Conservation (phyloP, 2,888 invertebrate species). For the Xylota segnis region DNA sequence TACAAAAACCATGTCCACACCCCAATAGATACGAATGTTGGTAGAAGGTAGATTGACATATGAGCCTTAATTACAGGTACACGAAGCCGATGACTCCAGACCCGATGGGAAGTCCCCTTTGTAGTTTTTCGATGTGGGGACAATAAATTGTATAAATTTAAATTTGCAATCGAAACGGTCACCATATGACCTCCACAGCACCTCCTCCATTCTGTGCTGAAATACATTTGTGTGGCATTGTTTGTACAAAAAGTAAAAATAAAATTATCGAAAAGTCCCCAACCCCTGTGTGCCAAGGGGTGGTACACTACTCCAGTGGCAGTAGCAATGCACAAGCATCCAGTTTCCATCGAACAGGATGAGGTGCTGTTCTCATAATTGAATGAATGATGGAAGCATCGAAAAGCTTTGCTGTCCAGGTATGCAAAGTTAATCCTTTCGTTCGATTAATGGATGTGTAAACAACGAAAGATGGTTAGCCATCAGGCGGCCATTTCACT, state of each 20-base stretch:
- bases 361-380: constrained; percentile 63
- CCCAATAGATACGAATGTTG: constrained; percentile 10
- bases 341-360: neutral
- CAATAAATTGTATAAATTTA: constrained; percentile 73
- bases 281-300: neutral
- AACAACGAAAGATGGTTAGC: constrained; percentile 78
- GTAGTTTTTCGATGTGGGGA: constrained; percentile 49
- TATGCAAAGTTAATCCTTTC: constrained; percentile 78
- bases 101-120: constrained; percentile 47
- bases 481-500: constrained; percentile 47
- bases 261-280: constrained; percentile 11
- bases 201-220: constrained; percentile 8
- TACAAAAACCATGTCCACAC: constrained; percentile 1
- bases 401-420: constrained; percentile 65
- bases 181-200: constrained; percentile 49
- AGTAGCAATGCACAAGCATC: neutral
- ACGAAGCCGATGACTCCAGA: constrained; percentile 33
- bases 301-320: no score
- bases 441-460: constrained; percentile 79
- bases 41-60: constrained; percentile 55
- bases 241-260: constrained; percentile 1
- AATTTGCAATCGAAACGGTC: constrained; percentile 64
- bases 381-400: constrained; percentile 76
- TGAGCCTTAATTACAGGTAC: constrained; percentile 69
- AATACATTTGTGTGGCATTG: constrained; percentile 30